Conservation (phyloP, 2,888 invertebrate species). For the Slavum lentiscoides region DNA sequence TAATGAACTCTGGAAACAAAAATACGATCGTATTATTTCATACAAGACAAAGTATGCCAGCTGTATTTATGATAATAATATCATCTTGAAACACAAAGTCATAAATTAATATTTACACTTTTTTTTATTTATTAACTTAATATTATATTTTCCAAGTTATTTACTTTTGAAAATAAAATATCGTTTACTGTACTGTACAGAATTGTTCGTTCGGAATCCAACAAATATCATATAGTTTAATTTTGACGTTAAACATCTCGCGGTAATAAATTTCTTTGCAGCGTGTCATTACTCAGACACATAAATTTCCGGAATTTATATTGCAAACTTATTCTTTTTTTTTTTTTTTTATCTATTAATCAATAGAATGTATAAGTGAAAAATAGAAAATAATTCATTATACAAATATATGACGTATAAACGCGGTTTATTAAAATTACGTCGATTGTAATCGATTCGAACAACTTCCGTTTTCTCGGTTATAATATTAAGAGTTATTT, state of each 20-base stretch:
- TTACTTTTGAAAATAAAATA: too few relatives aligned
- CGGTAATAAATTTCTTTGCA: not conserved
- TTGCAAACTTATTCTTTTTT: not conserved
- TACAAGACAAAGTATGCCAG: too few relatives aligned
- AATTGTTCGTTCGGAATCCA: not conserved
- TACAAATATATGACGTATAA: not conserved
- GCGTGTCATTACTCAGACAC: not conserved
- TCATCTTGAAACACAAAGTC: not conserved
- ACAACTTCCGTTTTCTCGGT: not conserved
- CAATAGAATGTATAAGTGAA: not conserved
- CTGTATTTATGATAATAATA: too few relatives aligned
- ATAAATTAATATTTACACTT: not conserved
- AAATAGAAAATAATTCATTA: not conserved
- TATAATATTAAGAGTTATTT: not conserved
- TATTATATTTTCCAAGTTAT: too few relatives aligned
- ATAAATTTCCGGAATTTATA: slow-evolving; percentile 17
- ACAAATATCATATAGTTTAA: slow-evolving; percentile 4
- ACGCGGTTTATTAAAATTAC: not conserved
- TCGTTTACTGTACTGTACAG: not conserved
- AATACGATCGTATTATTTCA: too few relatives aligned
- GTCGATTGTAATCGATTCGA: not conserved
- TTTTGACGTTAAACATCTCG: slow-evolving; percentile 2
- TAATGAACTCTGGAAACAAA: too few relatives aligned
- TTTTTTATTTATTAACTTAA: not conserved
- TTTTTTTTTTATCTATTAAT: slow-evolving; percentile 10